Base-by-base conservation (phyloP, 2,113 vertebrate species). In the Aleadryas rufinucha region DNA sequence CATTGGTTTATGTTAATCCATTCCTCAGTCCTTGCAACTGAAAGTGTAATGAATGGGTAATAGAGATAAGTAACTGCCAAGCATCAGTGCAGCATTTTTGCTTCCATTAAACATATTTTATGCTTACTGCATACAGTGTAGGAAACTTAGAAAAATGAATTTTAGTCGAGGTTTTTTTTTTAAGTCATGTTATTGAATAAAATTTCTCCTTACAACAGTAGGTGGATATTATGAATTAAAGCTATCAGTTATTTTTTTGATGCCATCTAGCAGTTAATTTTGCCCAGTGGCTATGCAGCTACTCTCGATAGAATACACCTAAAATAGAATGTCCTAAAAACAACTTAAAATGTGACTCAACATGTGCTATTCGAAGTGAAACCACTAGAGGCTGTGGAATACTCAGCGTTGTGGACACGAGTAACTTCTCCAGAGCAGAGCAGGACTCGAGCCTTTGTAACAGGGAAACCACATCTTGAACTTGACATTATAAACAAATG, bases 311-410 rank as follows among this genome's bases (percentile, higher is more conserved):
- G 39, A 60, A 27, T 33, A 41, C 8, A 71, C 9, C 30, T 69
- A 19, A 86, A 83, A 60, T 12, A 59, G 53, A 52, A 27, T 44
- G 63, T 37, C 28, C 39, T 69, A 23, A 80, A 85, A 72, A 0
- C 27, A 74, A 6, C 28, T 41, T 39, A 22, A 54, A 88, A 18
- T 31, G 10, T 19, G 16, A 12, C 57, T 80, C 22, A 42, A 8
- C 6, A 52, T 12, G 22, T 79, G 91, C 90, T 93, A 31, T 97
- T 95, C 77, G 31, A 44, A 6, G 17, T 15, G 79, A 41, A 84
- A 37, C 98, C 98, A 93, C 97, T 96, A 97, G 98, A 97, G 98
- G 97, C 82, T 97, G 90, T 92, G 45, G 41, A 65, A 94, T 54
- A 49, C 96, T 93, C 93, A 93, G 50, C 10, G 1, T 68, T 44